Percentiles rank a stretch among this genome's conserved stretches.
These are phyloP conservation scores for Myiotriccus ornatus DNA, from an alignment of 2,797 vertebrate genomes.

Conservation along the genomic window DNA sequence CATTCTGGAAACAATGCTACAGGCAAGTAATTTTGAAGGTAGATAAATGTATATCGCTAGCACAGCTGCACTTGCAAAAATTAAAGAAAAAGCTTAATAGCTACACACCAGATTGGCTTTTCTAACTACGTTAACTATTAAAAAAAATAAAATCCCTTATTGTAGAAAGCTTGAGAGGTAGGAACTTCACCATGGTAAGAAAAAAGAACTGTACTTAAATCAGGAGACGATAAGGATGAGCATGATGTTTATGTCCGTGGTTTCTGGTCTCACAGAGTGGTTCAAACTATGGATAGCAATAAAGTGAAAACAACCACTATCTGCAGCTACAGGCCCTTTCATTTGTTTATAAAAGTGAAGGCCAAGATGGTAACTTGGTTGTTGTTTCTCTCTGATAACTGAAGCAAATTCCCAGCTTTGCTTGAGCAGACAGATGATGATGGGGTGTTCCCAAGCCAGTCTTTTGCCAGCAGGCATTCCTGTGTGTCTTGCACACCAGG, in stretches of 20 bases:
- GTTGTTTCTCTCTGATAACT: neutral
- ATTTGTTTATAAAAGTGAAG: neutral
- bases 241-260: neutral
- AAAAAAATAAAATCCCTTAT: neutral
- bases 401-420: neutral
- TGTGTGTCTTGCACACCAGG: neutral
- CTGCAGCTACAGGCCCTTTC: neutral
- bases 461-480: neutral
- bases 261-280: neutral
- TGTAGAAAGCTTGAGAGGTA: neutral
- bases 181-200: neutral
- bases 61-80: neutral
- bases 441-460: neutral
- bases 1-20: neutral
- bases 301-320: neutral
- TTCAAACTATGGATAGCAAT: neutral
- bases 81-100: neutral
- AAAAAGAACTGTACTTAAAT: neutral
- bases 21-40: slow-evolving; percentile 7
- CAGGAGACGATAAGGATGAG: neutral
- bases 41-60: neutral
- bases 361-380: neutral
- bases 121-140: neutral
- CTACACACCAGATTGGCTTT: neutral
- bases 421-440: neutral